Base-by-base conservation (phyloP, 2,888 invertebrate species). In the Bimastos eiseni region DNA sequence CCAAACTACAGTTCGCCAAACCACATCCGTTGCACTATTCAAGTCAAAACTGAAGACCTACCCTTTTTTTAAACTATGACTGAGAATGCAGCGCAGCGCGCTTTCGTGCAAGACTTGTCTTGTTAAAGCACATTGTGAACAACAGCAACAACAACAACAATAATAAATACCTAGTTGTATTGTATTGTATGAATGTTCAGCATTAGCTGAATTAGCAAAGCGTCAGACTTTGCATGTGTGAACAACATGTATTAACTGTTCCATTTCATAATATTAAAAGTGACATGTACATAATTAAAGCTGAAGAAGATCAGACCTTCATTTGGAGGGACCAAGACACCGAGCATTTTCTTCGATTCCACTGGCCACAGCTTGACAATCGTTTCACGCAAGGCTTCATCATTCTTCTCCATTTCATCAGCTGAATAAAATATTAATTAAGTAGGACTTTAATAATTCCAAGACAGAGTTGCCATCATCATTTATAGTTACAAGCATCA, bases 371-470 rank as follows among this genome's bases (percentile, higher is more conserved):
- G 97, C 95, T 97, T 98, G 94, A 97, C 97, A 94, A 99, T 97
- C 91, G 99, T 98, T 95, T 97, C 97, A 94, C 98, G 96, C 93
- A 99, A 96, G 96, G 99, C 99, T 93, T 97, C 97, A 95, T 99
- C 99, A 92, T 99, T 99, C 96, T 97, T 98, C 96, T 99, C 99
- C 99, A 99, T 99, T 96, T 99, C 99, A 94, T 99, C 98, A 93
- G 98, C 99, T 98, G 92, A 83, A 92, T 92, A 88, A n/a, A 88
- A 33, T 34, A 13, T 37, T 88, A 88, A 88, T 37, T 37, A 2
- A 86, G 34, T 24, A 34, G 38, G n/a, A 88, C 2, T 38, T 38
- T 38, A 13, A 38, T 30, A 38, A 8, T 6, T 38, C 30, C 24
- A 88, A 33, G n/a, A 88, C 13, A 37, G 11, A 38, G 11, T n/a